Percentiles rank a stretch among this genome's conserved stretches.
phyloP scores from a whole-genome alignment of 2,888 invertebrate genomes.

The Cephalotes varians region DNA sequence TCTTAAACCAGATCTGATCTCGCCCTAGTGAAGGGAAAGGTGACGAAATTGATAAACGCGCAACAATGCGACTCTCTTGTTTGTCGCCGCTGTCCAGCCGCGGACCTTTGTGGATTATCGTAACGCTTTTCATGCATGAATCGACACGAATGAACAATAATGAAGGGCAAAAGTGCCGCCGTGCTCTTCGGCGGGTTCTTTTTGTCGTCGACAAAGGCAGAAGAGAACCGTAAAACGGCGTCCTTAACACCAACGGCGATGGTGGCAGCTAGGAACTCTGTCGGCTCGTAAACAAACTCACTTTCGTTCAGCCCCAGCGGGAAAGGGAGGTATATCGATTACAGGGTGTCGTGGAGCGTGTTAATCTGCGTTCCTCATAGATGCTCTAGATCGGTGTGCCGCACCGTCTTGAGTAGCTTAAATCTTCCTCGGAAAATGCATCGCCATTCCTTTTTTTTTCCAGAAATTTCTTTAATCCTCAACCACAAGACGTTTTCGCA shows the following conservation, averaged over 20 bases:
- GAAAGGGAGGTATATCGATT: constrained; percentile 72
- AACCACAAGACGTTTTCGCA: not conserved
- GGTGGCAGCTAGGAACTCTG: constrained; percentile 14
- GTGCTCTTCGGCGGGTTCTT: not conserved
- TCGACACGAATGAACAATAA: constrained; percentile 12
- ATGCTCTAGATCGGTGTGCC: constrained; percentile 48
- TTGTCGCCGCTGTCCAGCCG: not conserved
- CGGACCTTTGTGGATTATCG: constrained; percentile 22
- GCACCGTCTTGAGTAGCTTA: constrained; percentile 68
- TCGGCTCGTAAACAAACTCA: constrained; percentile 64
- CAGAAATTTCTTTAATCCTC: constrained; percentile 5
- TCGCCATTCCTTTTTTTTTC: not conserved
- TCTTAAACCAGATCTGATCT: not conserved
- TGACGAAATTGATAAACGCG: constrained; percentile 32
- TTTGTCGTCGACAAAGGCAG: constrained; percentile 50
- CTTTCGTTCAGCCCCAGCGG: constrained; percentile 26
- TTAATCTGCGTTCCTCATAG: constrained; percentile 71
- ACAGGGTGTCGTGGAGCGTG: constrained; percentile 72
- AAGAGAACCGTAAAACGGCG: constrained; percentile 62
- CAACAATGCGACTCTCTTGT: constrained; percentile 20
- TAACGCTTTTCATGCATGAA: constrained; percentile 20
- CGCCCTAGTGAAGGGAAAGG: not conserved
- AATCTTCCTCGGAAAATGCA: constrained; percentile 30
- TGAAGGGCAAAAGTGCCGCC: constrained; percentile 59
- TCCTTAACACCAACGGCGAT: constrained; percentile 57